These are phyloP conservation scores for Mesodorylaimus sp. DNA, from an alignment of 2,888 invertebrate species.

Conservation along the genomic window DNA sequence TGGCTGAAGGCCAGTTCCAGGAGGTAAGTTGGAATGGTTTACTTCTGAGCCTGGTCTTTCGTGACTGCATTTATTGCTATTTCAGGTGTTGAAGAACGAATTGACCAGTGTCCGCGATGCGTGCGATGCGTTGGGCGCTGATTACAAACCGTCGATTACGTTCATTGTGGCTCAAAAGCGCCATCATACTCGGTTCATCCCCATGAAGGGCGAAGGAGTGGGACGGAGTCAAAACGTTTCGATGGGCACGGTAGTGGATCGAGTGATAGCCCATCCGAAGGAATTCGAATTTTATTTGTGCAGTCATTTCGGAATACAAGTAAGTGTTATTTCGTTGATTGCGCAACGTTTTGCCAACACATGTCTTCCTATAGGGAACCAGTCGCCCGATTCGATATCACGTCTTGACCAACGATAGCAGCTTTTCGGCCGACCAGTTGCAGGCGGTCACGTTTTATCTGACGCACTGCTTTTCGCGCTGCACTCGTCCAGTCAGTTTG, in stretches of 20 bases:
- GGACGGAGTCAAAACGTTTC: constrained; percentile 15
- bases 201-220: constrained; percentile 5
- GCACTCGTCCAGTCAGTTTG: constrained; percentile 15
- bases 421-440: constrained; percentile 16
- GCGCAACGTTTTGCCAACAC: too few species aligned
- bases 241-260: constrained; percentile 21
- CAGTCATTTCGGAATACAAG: constrained; percentile 18
- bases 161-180: constrained; percentile 23
- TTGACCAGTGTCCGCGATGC: constrained; percentile 13
- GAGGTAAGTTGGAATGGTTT: constrained; percentile 7
- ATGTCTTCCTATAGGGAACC: constrained; percentile 18
- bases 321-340: too few species aligned
- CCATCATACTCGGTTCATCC: constrained; percentile 19
- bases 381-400: constrained; percentile 23
- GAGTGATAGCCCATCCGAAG: constrained; percentile 14
- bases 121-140: constrained; percentile 9
- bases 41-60: background rate
- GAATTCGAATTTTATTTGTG: constrained; percentile 21
- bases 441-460: constrained; percentile 18
- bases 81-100: constrained; percentile 15
- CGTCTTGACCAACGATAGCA: constrained; percentile 18
- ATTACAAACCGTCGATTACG: constrained; percentile 16
- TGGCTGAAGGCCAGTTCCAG: constrained; percentile 16
- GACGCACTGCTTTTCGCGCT: constrained; percentile 19
- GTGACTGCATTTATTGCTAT: background rate